phyloP scores from a whole-genome alignment of 2,113 vertebrate genomes.

The Prolemur simus region DNA sequence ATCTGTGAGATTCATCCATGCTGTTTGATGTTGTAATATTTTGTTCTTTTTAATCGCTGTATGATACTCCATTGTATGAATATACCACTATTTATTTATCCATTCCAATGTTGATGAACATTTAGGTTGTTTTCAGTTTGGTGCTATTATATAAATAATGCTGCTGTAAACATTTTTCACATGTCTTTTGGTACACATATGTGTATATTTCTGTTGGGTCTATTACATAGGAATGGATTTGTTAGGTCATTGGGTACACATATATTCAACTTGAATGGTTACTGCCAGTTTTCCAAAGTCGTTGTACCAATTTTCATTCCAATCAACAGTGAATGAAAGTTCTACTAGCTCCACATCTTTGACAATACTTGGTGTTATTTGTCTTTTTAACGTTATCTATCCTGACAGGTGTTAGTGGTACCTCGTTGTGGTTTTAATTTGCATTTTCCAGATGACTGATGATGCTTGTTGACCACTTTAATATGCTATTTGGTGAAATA shows the following conservation, averaged over 20 bases:
- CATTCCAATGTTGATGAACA: background rate
- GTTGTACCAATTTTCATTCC: background rate
- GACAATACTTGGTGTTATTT: background rate
- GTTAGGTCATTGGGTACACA: background rate
- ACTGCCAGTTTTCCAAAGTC: slow-evolving; percentile 18
- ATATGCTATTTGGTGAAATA: slow-evolving; percentile 2
- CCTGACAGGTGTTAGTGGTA: background rate
- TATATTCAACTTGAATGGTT: slow-evolving; percentile 20
- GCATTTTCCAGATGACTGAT: background rate
- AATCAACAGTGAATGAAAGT: background rate
- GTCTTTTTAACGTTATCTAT: background rate
- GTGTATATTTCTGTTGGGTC: background rate
- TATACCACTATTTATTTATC: background rate
- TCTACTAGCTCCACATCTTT: background rate
- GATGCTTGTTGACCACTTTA: background rate
- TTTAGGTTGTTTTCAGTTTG: slow-evolving; percentile 17
- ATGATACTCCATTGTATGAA: background rate
- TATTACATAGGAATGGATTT: background rate
- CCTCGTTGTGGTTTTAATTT: background rate
- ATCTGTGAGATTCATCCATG: background rate
- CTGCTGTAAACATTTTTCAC: background rate
- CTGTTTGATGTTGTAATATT: background rate
- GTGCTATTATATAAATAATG: slow-evolving; percentile 7
- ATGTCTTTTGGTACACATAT: background rate
- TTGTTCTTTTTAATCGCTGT: background rate